These are phyloP conservation scores for Lepeophtheirus salmonis DNA, from an alignment of 1,140 invertebrate species.

Conservation along the genomic window DNA sequence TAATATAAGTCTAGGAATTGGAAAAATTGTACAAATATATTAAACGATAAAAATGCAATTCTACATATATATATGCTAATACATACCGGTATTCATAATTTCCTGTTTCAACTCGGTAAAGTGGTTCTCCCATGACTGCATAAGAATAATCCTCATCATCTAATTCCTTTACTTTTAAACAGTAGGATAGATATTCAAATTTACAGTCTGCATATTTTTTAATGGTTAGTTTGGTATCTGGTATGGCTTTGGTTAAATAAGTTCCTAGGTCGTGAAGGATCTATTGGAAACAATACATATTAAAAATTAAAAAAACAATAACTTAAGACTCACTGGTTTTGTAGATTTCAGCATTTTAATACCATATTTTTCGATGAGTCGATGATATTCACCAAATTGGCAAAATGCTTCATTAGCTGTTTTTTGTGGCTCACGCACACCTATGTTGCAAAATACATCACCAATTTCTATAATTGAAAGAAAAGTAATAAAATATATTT, in stretches of 20 bases:
- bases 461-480: constrained; percentile 68
- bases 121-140: constrained; percentile 76
- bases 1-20: constrained; percentile 51
- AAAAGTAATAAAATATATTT: constrained; percentile 19
- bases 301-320: constrained; percentile 1
- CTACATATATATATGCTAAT: background rate
- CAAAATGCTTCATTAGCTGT: constrained; percentile 85
- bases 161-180: constrained; percentile 85
- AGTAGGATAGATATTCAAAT: constrained; percentile 96
- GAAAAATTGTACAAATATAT: too few species aligned
- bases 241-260: constrained; percentile 89
- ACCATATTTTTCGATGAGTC: constrained; percentile 54
- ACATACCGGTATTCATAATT: constrained; percentile 87
- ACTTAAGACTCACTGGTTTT: constrained; percentile 46
- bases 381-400: constrained; percentile 81
- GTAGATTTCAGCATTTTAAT: constrained; percentile 71
- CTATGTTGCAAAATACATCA: constrained; percentile 79
- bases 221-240: constrained; percentile 89
- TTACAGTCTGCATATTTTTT: constrained; percentile 93
- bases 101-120: constrained; percentile 92
- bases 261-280: constrained; percentile 82
- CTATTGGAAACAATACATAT: constrained; percentile 30
- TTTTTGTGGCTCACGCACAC: constrained; percentile 82
- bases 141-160: constrained; percentile 95
- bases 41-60: too few species aligned